phyloP scores from a whole-genome alignment of 2,113 vertebrate genomes.

The Falcunculus frontatus region DNA sequence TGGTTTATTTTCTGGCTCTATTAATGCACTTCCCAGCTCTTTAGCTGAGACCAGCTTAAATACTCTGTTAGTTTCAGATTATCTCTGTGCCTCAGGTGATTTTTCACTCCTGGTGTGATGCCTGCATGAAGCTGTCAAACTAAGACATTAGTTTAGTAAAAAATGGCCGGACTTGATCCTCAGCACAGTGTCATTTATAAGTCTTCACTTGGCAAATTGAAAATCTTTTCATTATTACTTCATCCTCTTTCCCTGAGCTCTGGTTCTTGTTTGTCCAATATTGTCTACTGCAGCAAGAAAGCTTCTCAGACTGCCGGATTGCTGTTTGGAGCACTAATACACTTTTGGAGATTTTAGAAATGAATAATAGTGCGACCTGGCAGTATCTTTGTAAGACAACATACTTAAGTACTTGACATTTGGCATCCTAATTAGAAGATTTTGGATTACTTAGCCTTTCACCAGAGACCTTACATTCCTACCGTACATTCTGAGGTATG shows the following conservation, averaged over 20 bases:
- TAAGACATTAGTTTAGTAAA: not conserved
- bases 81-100: not conserved
- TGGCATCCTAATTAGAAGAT: not conserved
- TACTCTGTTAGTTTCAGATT: not conserved
- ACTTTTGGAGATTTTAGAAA: not conserved
- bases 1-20: not conserved
- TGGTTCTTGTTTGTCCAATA: not conserved
- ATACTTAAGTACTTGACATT: not conserved
- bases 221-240: conserved; percentile 17
- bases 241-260: not conserved
- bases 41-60: not conserved
- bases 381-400: not conserved
- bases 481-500: rapidly evolving
- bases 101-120: not conserved
- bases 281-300: not conserved
- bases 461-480: not conserved
- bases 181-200: not conserved
- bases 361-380: not conserved
- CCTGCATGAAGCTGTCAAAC: not conserved
- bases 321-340: not conserved
- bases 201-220: not conserved
- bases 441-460: not conserved
- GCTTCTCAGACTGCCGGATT: not conserved
- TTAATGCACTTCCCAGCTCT: not conserved
- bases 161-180: not conserved